Base-by-base conservation (phyloP, 2,797 vertebrate species). In the Staurois parvus region DNA sequence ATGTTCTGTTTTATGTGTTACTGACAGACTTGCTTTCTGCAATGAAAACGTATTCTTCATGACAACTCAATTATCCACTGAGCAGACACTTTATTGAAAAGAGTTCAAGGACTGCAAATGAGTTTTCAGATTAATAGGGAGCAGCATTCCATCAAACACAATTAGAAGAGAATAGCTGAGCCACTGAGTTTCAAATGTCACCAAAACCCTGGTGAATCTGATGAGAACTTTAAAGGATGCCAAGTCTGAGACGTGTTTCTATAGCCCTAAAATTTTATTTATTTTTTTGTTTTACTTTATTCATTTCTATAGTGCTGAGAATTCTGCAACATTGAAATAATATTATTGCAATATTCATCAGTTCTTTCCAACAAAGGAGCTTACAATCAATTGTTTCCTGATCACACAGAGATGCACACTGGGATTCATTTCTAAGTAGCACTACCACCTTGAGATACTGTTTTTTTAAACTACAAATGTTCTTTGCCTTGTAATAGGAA, bases 61-160 rank as follows among this genome's bases (percentile, higher is more conserved):
- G 72, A 72, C 77, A 75, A 56, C 56, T 45, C 32, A 81, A 81
- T 85, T 75, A 85, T 75, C 64, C 72, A 66, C 29, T 68, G 40
- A 68, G 48, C 73, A 69, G 72, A 79, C 45, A 59, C 62, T 66
- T 76, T 75, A 70, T 30, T 68, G 84, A 80, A 75, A 76, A 10
- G 17, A 42, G 30, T 74, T 42, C 79, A 76, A 76, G 13, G 72
- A 68, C 56, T 42, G 30, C 30, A 32, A 24, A 75, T 79, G 45
- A 28, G 30, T 67, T 74, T 73, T 81, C 21, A 52, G 79, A 85
- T 75, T 79, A 85, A 85, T 74, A 66, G 64, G 56, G 70, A 56
- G 66, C 66, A 80, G 75, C 72, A 76, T 48, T 40, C 68, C n/a
- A 81, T 80, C 70, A 85, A 66, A 81, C 59, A 24, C 40, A 81